A percentile compares a stretch with the other conserved stretches of the same genome.
Evolutionary conservation across 2,797 vertebrate species (phyloP).

Genomic region (Eulemur rubriventer): DNA sequence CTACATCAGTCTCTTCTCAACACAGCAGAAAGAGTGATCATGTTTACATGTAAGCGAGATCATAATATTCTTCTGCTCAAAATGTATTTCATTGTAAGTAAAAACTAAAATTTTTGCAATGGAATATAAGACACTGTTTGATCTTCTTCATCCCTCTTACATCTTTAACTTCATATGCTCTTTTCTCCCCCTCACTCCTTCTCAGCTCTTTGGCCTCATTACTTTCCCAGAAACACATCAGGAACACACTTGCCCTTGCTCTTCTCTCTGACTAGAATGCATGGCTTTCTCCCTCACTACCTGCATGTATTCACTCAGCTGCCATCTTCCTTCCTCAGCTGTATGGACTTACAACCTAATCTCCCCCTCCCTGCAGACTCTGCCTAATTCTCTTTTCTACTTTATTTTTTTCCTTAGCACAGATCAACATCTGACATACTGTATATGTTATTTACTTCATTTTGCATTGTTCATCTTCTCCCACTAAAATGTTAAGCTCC

Average conservation of each 20-base stretch:
- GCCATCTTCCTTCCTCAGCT: neutral
- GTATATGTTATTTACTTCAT: neutral
- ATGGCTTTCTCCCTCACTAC: neutral
- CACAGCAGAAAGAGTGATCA: neutral
- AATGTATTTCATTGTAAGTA: neutral
- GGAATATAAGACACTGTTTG: neutral
- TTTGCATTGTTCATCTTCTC: neutral
- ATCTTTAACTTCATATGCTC: neutral
- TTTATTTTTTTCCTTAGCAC: neutral
- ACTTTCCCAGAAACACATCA: neutral
- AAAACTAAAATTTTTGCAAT: neutral
- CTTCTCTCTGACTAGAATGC: neutral
- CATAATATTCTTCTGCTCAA: neutral
- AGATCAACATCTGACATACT: neutral
- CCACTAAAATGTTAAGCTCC: neutral
- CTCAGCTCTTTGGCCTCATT: neutral
- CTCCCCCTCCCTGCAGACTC: neutral
- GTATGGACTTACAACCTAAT: neutral
- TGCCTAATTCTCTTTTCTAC: neutral
- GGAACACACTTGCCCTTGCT: neutral
- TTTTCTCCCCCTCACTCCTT: neutral
- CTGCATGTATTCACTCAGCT: rapidly evolving
- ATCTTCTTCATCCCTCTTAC: neutral
- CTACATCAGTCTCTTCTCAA: neutral
- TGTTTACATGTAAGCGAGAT: neutral